Evolutionary conservation across 2,113 vertebrate species (phyloP).

Genomic region (Telmatochromis sp.): DNA sequence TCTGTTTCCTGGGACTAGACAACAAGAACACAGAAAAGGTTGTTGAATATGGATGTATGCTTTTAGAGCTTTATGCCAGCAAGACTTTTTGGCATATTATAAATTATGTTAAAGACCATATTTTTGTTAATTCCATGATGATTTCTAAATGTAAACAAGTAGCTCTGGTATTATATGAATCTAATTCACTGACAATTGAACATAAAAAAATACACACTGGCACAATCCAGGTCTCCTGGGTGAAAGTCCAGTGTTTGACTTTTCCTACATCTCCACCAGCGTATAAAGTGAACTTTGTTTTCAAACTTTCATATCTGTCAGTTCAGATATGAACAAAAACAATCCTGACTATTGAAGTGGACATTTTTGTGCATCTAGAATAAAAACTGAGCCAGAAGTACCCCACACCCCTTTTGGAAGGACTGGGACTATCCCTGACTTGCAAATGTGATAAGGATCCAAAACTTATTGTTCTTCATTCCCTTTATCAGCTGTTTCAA

Average conservation of each 20-base stretch:
- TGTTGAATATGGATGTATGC: neutral
- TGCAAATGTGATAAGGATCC: neutral
- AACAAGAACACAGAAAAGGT: neutral
- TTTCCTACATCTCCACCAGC: neutral
- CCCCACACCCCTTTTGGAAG: neutral
- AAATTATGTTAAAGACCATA: neutral
- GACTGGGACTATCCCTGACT: neutral
- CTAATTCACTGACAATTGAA: neutral
- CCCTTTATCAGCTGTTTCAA: slow-evolving; percentile 10
- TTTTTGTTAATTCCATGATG: neutral
- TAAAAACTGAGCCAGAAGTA: neutral
- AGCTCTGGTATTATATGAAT: fast-evolving
- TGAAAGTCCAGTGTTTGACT: neutral
- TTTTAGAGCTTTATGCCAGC: neutral
- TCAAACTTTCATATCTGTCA: neutral
- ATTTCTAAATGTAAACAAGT: neutral
- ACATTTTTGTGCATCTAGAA: neutral
- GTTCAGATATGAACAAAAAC: neutral
- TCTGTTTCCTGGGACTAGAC: neutral
- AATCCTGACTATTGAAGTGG: neutral
- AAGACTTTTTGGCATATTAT: neutral
- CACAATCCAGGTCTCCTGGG: neutral
- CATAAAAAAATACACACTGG: neutral
- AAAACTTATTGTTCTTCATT: neutral
- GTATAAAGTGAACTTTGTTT: neutral